These are phyloP conservation scores for Trichomycterus rosablanca DNA, from an alignment of 2,113 vertebrate genomes.

Conservation along the genomic window DNA sequence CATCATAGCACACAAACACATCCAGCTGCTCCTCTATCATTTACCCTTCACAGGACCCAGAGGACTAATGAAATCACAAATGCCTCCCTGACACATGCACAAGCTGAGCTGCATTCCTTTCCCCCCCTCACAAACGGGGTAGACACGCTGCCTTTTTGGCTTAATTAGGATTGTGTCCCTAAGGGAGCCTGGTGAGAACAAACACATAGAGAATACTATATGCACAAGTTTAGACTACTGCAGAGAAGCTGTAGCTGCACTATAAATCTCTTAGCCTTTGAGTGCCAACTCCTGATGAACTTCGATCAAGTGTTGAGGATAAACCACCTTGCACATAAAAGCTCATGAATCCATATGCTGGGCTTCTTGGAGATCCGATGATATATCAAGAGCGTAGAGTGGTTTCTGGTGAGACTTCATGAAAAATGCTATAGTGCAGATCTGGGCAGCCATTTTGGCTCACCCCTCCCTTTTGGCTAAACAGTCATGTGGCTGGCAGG, in stretches of 20 bases:
- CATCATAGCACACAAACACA: constrained; percentile 44
- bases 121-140: constrained; percentile 34
- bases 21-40: constrained; percentile 66
- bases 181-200: constrained; percentile 46
- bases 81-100: constrained; percentile 41
- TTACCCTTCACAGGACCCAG: constrained; percentile 61
- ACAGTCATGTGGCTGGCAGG: constrained; percentile 14
- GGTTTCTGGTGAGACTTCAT: background rate
- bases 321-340: background rate
- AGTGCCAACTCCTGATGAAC: background rate
- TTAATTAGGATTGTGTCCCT: constrained; percentile 65
- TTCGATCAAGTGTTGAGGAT: background rate
- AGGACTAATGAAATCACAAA: constrained; percentile 64
- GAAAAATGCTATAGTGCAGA: background rate
- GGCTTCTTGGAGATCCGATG: background rate
- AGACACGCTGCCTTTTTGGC: constrained; percentile 50
- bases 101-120: constrained; percentile 32
- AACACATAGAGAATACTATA: constrained; percentile 41
- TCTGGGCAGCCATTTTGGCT: constrained; percentile 35
- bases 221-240: constrained; percentile 17
- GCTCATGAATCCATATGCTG: background rate
- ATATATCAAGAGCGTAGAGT: background rate
- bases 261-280: constrained; percentile 21
- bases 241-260: background rate
- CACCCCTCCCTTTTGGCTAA: constrained; percentile 1